Evolutionary conservation across 2,888 invertebrate species (phyloP).

Genomic region (Matsumyia berberina): DNA sequence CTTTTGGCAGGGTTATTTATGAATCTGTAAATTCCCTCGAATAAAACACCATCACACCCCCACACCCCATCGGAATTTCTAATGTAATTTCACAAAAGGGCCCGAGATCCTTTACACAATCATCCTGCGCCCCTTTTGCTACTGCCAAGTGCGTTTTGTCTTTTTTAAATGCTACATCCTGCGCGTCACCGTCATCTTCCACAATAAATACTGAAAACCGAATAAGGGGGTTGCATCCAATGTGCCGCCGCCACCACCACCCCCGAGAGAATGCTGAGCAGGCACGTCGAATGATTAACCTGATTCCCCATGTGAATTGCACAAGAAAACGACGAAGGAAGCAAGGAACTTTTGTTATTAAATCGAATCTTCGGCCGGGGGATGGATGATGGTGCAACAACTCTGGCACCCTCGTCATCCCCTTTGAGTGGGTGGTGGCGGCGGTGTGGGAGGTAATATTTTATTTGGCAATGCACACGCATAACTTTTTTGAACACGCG

Average conservation of each 20-base stretch:
- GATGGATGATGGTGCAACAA: constrained; percentile 64
- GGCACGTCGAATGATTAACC: constrained; percentile 77
- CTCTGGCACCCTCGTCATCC: constrained; percentile 63
- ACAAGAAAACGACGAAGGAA: constrained; percentile 43
- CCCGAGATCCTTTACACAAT: constrained; percentile 23
- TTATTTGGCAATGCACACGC: constrained; percentile 56
- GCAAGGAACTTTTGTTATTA: constrained; percentile 69
- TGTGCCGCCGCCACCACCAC: constrained; percentile 10
- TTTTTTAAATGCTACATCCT: constrained; percentile 64
- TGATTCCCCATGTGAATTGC: constrained; percentile 78
- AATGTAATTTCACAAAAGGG: constrained; percentile 76
- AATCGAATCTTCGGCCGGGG: constrained; percentile 58
- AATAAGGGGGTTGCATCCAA: constrained; percentile 29
- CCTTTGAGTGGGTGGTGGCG: constrained; percentile 15
- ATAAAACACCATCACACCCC: constrained; percentile 72
- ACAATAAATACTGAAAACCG: constrained; percentile 44
- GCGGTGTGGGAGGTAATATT: constrained; percentile 27
- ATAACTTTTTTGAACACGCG: constrained; percentile 51
- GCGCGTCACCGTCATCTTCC: constrained; percentile 41
- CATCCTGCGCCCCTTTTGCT: constrained; percentile 35
- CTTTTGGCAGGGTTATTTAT: constrained; percentile 77
- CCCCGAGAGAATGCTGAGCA: constrained; percentile 69
- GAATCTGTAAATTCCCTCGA: constrained; percentile 78
- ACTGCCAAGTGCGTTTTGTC: constrained; percentile 73
- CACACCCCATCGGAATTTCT: constrained; percentile 73